Evolutionary conservation across 2,797 vertebrate genomes (phyloP).

Genomic region (Alauda arvensis): DNA sequence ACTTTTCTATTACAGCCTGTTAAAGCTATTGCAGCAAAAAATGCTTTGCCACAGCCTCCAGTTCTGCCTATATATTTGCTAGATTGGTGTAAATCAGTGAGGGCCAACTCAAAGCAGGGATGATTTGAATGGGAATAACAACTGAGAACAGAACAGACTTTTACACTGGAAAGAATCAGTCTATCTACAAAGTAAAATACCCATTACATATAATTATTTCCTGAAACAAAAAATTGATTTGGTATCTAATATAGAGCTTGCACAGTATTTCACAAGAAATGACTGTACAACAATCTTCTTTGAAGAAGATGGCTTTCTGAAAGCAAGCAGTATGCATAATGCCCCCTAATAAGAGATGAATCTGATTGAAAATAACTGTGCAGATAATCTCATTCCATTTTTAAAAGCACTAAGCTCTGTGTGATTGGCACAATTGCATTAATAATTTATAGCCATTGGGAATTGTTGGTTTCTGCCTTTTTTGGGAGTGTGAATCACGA

Average conservation of each 20-base stretch:
- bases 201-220: slow-evolving; percentile 12
- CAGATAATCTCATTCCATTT: slow-evolving; percentile 43
- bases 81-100: background rate
- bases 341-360: slow-evolving; percentile 28
- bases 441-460: slow-evolving; percentile 60
- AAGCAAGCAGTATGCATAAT: slow-evolving; percentile 19
- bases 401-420: slow-evolving; percentile 43
- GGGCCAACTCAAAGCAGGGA: background rate
- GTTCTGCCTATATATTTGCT: background rate
- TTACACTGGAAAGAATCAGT: background rate
- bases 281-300: slow-evolving; percentile 43
- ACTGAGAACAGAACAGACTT: background rate
- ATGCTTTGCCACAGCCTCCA: background rate
- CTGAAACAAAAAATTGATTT: slow-evolving; percentile 38
- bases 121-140: background rate
- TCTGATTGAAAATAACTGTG: slow-evolving; percentile 49
- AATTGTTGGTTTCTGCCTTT: slow-evolving; percentile 54
- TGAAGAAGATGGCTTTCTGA: slow-evolving; percentile 37
- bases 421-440: slow-evolving; percentile 62
- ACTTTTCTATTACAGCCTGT: background rate
- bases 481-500: slow-evolving; percentile 50
- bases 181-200: slow-evolving; percentile 18
- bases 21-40: background rate
- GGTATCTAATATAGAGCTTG: slow-evolving; percentile 13
- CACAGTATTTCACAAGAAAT: slow-evolving; percentile 43